phyloP scores from a whole-genome alignment of 2,797 vertebrate genomes.

The Dicrostonyx torquatus region DNA sequence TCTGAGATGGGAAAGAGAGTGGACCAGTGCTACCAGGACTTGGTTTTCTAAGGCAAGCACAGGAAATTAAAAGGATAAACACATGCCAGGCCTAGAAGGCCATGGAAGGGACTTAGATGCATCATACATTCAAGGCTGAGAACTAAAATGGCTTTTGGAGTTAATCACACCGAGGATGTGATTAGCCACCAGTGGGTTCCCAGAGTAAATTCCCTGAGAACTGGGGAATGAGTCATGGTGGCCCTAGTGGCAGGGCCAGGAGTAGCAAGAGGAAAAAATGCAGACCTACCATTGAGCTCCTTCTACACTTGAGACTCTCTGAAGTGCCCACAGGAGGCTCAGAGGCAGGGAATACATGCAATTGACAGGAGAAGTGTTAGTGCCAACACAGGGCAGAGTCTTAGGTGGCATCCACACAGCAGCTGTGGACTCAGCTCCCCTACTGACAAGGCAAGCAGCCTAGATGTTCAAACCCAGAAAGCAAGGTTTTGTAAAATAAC shows the following conservation, averaged over 20 bases:
- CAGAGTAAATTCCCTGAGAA: neutral
- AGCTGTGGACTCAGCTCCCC: neutral
- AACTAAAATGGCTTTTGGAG: slow-evolving; percentile 10
- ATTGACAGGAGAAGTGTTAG: neutral
- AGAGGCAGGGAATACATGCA: neutral
- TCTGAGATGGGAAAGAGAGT: neutral
- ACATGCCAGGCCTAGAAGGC: neutral
- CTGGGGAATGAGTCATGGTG: neutral
- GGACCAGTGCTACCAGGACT: neutral
- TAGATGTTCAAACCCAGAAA: slow-evolving; percentile 1
- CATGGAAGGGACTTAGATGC: neutral
- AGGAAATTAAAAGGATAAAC: neutral
- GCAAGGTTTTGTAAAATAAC: slow-evolving; percentile 4
- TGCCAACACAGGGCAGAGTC: neutral
- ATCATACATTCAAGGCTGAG: neutral
- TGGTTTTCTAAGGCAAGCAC: neutral
- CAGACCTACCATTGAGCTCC: neutral
- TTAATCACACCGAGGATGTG: neutral
- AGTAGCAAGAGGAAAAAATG: neutral
- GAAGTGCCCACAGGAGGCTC: neutral
- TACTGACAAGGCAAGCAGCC: neutral
- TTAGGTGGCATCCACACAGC: fast-evolving
- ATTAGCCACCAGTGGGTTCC: neutral
- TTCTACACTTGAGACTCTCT: neutral
- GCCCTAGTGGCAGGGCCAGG: neutral